Base-by-base conservation (phyloP, 2,888 invertebrate genomes). In the Drosophila colorata region DNA sequence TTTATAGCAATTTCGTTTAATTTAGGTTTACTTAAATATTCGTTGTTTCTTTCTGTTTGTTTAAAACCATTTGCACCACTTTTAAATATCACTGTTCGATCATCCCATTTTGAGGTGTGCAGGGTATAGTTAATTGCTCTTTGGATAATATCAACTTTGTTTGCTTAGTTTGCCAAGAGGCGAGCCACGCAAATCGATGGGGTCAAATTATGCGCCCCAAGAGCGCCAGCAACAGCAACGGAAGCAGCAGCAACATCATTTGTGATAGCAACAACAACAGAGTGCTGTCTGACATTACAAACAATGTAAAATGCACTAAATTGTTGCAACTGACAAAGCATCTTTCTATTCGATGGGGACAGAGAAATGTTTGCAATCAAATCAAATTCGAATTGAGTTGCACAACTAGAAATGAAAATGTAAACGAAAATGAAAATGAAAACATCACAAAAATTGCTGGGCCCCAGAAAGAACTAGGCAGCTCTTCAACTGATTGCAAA, bases 331-430 rank as follows among this genome's bases (percentile, higher is more conserved):
- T 66, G 63, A 57, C 72, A 71, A 53, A 51, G 59, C 60, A 61
- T 55, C 51, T 58, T 44, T 70, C 57, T 41, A 31, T 23, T 52
- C 46, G 46, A 63, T 43, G 46, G 57, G 33, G 57, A 76, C 46
- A 53, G 46, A 51, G 58, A 38, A 59, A 64, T 55, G 53, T 40
- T 72, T 67, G 87, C 88, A 86, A 82, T 88, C 82, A 82, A 86
- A 86, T 86, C 80, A 80, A 82, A 79, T 68, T 53, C 72, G 82
- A 86, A 88, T 86, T 88, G 87, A 79, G 83, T 74, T 85, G 48
- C 64, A 70, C 57, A 69, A 69, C 59, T 48, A 57, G 53, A 85
- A 66, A 70, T 69, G 64, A 60, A 60, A 69, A 66, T 9, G 38
- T 44, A 77, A 55, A 63, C 55, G 41, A 28, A 63, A 56, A 79